These are phyloP conservation scores for Phortica variegata DNA, from an alignment of 1,140 invertebrate genomes.

Conservation along the genomic window DNA sequence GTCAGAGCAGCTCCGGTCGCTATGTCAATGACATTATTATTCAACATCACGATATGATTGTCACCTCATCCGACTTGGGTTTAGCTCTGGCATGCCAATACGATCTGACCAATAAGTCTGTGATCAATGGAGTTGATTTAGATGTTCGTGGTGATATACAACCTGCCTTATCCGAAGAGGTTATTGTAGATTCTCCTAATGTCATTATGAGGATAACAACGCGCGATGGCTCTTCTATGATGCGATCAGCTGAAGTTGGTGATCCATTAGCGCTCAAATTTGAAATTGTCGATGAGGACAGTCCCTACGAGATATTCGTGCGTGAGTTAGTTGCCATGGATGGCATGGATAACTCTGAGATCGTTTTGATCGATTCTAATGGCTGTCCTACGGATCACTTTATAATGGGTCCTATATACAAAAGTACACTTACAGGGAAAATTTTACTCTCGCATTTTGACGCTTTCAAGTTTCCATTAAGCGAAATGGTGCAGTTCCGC, in stretches of 20 bases:
- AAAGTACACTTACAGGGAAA: conserved; percentile 71
- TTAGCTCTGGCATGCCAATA: conserved; percentile 88
- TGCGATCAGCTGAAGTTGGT: conserved; percentile 80
- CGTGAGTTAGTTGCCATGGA: conserved; percentile 89
- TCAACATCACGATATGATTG: conserved; percentile 90
- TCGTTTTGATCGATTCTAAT: conserved; percentile 81
- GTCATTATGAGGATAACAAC: conserved; percentile 93
- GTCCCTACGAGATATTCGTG: conserved; percentile 90
- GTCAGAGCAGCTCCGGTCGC: conserved; percentile 71
- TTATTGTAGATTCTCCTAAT: conserved; percentile 85
- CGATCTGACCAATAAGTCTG: conserved; percentile 86
- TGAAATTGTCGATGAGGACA: conserved; percentile 84
- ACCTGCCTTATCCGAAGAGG: conserved; percentile 73
- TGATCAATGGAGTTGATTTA: conserved; percentile 77
- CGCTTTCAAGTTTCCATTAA: conserved; percentile 91
- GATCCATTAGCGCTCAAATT: conserved; percentile 86
- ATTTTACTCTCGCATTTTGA: conserved; percentile 81
- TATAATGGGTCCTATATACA: conserved; percentile 87
- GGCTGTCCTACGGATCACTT: conserved; percentile 87
- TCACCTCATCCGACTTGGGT: conserved; percentile 86
- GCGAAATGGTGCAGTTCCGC: conserved; percentile 88
- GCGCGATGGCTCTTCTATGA: conserved; percentile 70
- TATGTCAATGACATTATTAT: conserved; percentile 85
- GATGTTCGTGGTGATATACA: conserved; percentile 79
- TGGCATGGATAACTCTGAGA: conserved; percentile 84